These are phyloP conservation scores for Andricus curvator DNA, from an alignment of 2,888 invertebrate genomes.

Conservation along the genomic window DNA sequence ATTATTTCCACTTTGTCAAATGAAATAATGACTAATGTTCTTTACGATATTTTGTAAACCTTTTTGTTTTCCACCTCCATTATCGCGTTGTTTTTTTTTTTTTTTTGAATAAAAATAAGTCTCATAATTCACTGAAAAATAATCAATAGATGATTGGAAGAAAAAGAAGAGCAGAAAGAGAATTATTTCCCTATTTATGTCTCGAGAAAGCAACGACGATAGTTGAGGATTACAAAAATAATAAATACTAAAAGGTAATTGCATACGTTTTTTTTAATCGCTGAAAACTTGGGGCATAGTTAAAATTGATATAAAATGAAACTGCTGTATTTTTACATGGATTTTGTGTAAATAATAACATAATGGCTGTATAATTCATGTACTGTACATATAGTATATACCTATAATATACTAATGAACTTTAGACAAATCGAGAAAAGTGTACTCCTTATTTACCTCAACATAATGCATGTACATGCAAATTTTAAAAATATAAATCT, in stretches of 20 bases:
- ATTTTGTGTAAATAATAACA: constrained; percentile 75
- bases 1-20: background rate
- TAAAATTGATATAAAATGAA: constrained; percentile 8
- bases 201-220: background rate
- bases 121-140: background rate
- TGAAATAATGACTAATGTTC: background rate
- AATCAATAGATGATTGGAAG: background rate
- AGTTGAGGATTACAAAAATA: background rate
- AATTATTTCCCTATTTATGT: no score
- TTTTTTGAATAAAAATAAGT: background rate
- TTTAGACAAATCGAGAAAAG: constrained; percentile 14
- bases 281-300: background rate
- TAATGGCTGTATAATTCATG: constrained; percentile 59
- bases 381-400: constrained; percentile 53
- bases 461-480: no score
- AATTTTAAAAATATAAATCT: background rate
- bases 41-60: background rate
- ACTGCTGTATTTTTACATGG: constrained; percentile 77
- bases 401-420: constrained; percentile 55
- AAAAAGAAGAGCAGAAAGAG: background rate
- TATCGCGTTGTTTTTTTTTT: background rate
- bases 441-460: background rate
- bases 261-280: background rate
- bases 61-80: background rate
- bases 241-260: background rate